Evolutionary conservation across 2,113 vertebrate species (phyloP).

Genomic region (Morphnarchus princeps): DNA sequence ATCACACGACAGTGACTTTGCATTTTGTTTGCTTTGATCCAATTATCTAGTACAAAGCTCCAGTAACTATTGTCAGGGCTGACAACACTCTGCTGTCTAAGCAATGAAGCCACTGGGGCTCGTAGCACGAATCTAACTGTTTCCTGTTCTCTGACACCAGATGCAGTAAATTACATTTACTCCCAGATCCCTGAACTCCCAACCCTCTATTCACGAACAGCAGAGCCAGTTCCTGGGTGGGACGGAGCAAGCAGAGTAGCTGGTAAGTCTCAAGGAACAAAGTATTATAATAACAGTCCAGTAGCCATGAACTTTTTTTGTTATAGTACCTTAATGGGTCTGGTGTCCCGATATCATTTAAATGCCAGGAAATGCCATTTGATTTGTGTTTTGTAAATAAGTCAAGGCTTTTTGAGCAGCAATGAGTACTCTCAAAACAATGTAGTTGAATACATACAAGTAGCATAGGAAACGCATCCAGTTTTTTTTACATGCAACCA

Average conservation of each 20-base stretch:
- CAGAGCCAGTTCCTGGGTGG: constrained; percentile 71
- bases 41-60: constrained; percentile 67
- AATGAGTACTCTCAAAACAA: neutral
- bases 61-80: constrained; percentile 70
- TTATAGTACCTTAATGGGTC: constrained; percentile 12
- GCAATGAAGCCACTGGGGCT: constrained; percentile 67
- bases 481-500: neutral
- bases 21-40: constrained; percentile 79
- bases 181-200: constrained; percentile 80
- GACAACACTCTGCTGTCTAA: constrained; percentile 78
- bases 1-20: constrained; percentile 72
- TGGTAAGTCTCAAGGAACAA: constrained; percentile 78
- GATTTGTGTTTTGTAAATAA: neutral
- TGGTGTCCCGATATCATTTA: neutral
- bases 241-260: constrained; percentile 74
- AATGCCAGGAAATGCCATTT: constrained; percentile 20
- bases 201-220: constrained; percentile 74
- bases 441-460: neutral
- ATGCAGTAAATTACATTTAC: constrained; percentile 83
- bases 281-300: constrained; percentile 44
- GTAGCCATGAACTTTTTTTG: constrained; percentile 36
- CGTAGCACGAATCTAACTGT: constrained; percentile 66
- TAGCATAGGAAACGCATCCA: neutral
- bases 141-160: constrained; percentile 79
- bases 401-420: constrained; percentile 17